Evolutionary conservation across 2,888 invertebrate species (phyloP).

Genomic region (Octonoba sinensis): DNA sequence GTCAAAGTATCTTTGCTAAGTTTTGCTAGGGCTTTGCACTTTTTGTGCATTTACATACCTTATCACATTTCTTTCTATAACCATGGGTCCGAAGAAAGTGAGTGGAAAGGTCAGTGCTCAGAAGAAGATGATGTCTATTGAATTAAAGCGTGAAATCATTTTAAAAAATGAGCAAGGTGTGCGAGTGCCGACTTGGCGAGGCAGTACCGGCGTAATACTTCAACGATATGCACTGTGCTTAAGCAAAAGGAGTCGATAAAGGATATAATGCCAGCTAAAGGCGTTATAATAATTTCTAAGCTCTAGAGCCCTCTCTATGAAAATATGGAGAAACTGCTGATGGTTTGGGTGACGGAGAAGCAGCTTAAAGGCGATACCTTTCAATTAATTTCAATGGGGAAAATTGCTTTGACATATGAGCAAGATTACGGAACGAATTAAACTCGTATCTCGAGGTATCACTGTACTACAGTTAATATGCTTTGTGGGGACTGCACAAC

Average conservation of each 20-base stretch:
- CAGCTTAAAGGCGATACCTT: too few species aligned
- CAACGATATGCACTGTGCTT: conserved; percentile 11
- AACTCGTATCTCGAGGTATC: too few species aligned
- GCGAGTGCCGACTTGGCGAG: conserved; percentile 17
- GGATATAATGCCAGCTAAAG: too few species aligned
- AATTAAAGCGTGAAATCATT: conserved; percentile 24
- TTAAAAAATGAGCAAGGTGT: conserved; percentile 14
- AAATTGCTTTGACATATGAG: too few species aligned
- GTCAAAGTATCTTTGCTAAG: background rate
- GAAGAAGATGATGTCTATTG: conserved; percentile 24
- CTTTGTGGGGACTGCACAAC: too few species aligned
- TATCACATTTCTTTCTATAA: conserved; percentile 10
- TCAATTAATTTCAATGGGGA: too few species aligned
- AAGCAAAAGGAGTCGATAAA: conserved; percentile 22
- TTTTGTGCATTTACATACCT: conserved; percentile 6
- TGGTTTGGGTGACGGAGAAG: background rate
- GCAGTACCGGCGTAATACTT: conserved; percentile 9
- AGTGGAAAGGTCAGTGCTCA: too few species aligned
- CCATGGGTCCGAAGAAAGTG: too few species aligned
- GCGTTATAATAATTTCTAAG: background rate
- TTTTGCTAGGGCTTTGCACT: background rate
- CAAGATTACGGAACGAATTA: too few species aligned
- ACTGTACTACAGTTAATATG: too few species aligned
- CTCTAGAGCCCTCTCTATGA: background rate
- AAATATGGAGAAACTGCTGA: conserved; percentile 6